Evolutionary conservation across 53 echinoderm and acorn worm species (phyloP).

Genomic region (Luidia sarsii): DNA sequence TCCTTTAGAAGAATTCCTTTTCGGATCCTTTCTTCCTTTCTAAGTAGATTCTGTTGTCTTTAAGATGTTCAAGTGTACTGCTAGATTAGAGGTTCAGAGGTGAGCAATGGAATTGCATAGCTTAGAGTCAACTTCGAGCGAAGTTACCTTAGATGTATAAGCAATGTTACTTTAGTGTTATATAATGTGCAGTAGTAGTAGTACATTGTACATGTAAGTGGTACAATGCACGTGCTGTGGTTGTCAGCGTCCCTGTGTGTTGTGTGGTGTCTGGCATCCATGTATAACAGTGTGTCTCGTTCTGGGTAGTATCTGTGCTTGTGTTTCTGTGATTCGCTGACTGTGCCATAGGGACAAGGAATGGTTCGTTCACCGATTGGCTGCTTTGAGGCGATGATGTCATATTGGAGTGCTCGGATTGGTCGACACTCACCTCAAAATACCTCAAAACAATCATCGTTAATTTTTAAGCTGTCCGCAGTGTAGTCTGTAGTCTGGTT

Average conservation of each 20-base stretch:
- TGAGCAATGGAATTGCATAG: background rate
- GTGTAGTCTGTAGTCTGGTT: background rate
- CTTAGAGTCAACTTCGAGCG: background rate
- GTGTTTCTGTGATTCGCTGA: background rate
- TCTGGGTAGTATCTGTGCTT: background rate
- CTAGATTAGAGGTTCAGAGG: background rate
- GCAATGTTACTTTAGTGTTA: background rate
- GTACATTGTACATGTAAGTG: background rate
- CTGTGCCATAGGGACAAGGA: slow-evolving; percentile 42
- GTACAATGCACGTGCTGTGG: background rate
- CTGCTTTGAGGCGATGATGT: slow-evolving; percentile 1
- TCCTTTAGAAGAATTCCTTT: no score
- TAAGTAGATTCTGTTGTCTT: background rate
- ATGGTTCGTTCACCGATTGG: slow-evolving; percentile 30
- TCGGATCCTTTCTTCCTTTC: no score
- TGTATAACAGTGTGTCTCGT: background rate
- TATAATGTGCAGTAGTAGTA: background rate
- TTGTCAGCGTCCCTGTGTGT: background rate
- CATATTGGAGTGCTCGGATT: background rate
- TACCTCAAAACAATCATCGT: no score
- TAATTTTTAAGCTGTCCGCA: background rate
- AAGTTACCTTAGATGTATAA: background rate
- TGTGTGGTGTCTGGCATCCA: background rate
- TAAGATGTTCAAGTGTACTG: background rate
- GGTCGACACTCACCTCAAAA: slow-evolving; percentile 1